phyloP scores from a whole-genome alignment of 2,113 vertebrate genomes.

The Corythoichthys intestinalis region DNA sequence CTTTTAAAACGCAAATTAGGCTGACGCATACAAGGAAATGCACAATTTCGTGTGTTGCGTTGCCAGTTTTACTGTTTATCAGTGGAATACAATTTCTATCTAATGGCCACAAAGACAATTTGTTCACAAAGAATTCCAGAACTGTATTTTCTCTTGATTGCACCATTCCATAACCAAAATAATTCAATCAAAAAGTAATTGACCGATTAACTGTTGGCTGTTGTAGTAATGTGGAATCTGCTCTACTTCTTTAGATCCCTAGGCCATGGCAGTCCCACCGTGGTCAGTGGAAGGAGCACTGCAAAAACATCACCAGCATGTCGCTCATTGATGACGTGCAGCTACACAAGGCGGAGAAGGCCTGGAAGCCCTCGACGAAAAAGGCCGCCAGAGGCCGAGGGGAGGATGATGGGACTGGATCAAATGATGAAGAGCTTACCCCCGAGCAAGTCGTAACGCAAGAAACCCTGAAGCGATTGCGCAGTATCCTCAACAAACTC shows the following conservation, averaged over 20 bases:
- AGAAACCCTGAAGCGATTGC: slow-evolving; percentile 91
- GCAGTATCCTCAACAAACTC: slow-evolving; percentile 95
- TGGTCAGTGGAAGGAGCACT: slow-evolving; percentile 84
- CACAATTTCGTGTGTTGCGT: no score
- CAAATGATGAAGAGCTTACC: slow-evolving; percentile 53
- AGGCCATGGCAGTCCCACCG: slow-evolving; percentile 88
- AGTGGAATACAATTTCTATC: no score
- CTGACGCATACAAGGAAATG: no score
- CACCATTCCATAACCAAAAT: no score
- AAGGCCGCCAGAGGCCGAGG: slow-evolving; percentile 41
- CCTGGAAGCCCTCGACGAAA: slow-evolving; percentile 90
- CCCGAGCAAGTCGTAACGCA: slow-evolving; percentile 76
- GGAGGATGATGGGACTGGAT: slow-evolving; percentile 20
- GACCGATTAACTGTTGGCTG: no score
- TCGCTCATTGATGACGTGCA: slow-evolving; percentile 89
- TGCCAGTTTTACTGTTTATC: no score
- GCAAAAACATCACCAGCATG: slow-evolving; percentile 93
- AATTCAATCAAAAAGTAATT: no score
- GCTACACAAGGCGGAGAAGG: slow-evolving; percentile 93
- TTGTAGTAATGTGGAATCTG: no score
- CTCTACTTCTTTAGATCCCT: slow-evolving; percentile 68
- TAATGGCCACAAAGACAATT: no score
- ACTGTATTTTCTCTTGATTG: no score
- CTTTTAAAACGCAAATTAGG: not conserved
- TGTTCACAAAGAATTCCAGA: no score